Evolutionary conservation across 2,888 invertebrate species (phyloP).

Genomic region (Andrena trimmerana): DNA sequence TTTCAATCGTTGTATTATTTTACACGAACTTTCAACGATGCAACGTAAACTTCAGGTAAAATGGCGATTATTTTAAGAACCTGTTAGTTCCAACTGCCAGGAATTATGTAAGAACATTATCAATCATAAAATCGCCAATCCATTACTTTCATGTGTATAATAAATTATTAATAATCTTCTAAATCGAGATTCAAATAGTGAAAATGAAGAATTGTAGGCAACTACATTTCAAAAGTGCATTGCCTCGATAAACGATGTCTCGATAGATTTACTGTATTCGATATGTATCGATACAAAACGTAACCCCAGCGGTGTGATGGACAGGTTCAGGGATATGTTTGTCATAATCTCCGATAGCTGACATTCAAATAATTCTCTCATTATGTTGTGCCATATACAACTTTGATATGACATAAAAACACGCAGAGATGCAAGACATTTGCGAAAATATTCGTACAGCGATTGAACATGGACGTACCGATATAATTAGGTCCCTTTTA

Average conservation of each 20-base stretch:
- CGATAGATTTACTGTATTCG: slow-evolving; percentile 11
- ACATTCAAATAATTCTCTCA: slow-evolving; percentile 41
- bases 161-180: not conserved
- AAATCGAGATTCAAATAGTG: not conserved
- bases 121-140: not conserved
- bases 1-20: slow-evolving; percentile 4
- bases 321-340: slow-evolving; percentile 45
- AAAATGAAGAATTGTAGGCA: not conserved
- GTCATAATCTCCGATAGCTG: slow-evolving; percentile 50
- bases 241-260: slow-evolving; percentile 33
- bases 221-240: slow-evolving; percentile 24
- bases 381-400: slow-evolving; percentile 51
- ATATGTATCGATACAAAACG: slow-evolving; percentile 9
- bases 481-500: slow-evolving; percentile 86
- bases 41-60: not conserved
- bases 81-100: not conserved
- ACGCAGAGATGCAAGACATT: slow-evolving; percentile 84
- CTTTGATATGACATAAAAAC: slow-evolving; percentile 48
- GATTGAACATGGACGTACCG: slow-evolving; percentile 87
- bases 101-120: not conserved
- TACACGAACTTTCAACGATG: slow-evolving; percentile 3
- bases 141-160: not conserved
- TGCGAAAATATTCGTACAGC: slow-evolving; percentile 86
- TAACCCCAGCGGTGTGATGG: slow-evolving; percentile 18
- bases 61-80: not conserved